Percentiles rank a stretch among this genome's conserved stretches.
Conservation (phyloP, 2,797 vertebrate species). For the Thunnus albacares region DNA sequence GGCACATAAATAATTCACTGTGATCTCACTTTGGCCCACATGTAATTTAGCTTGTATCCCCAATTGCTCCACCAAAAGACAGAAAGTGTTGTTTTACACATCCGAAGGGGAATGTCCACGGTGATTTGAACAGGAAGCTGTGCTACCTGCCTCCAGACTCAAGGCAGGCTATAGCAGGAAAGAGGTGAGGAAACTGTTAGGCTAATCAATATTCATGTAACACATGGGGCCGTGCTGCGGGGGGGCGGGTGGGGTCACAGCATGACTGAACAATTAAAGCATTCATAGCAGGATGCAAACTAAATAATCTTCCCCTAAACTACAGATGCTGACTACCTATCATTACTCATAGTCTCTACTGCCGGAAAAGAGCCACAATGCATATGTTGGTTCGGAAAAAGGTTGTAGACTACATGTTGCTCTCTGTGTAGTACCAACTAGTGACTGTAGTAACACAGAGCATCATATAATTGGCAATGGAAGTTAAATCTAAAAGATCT, state of each 20-base stretch:
- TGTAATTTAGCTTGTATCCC: constrained; percentile 74
- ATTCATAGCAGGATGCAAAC: constrained; percentile 36
- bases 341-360: neutral
- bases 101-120: constrained; percentile 14
- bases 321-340: neutral
- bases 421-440: too few species aligned
- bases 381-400: too few species aligned
- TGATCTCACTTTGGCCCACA: constrained; percentile 64
- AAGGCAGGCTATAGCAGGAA: constrained; percentile 19
- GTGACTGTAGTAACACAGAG: too few species aligned
- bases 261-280: constrained; percentile 45
- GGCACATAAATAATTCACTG: constrained; percentile 71
- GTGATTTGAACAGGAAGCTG: constrained; percentile 46
- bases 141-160: constrained; percentile 8
- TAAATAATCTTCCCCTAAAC: constrained; percentile 28
- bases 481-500: too few species aligned
- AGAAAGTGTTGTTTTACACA: constrained; percentile 47
- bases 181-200: constrained; percentile 43
- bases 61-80: constrained; percentile 42
- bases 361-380: too few species aligned
- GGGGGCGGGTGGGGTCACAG: neutral
- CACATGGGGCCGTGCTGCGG: constrained; percentile 4
- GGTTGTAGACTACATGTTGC: too few species aligned
- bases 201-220: constrained; percentile 44
- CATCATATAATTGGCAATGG: too few species aligned